phyloP scores from a whole-genome alignment of 1,140 invertebrate species.

The Zaprionus lachaisei region DNA sequence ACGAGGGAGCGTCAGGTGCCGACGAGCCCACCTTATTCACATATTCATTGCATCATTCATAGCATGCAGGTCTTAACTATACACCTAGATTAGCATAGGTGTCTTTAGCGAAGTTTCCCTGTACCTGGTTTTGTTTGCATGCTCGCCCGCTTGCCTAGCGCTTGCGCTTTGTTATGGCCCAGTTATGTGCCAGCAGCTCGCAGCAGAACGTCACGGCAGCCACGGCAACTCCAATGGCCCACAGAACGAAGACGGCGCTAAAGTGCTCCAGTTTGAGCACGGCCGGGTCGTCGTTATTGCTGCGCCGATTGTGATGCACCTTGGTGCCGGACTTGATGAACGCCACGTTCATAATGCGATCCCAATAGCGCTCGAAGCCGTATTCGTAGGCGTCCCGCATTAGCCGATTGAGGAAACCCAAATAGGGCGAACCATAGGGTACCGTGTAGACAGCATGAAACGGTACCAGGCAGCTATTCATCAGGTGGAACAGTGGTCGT shows the following conservation, averaged over 20 bases:
- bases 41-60: too few relatives aligned
- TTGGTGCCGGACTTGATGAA: constrained; percentile 68
- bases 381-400: constrained; percentile 69
- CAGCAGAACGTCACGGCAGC: constrained; percentile 52
- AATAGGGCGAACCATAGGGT: constrained; percentile 78
- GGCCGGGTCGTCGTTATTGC: constrained; percentile 59
- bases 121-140: constrained; percentile 39
- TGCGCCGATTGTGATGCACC: constrained; percentile 37
- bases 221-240: constrained; percentile 58
- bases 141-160: constrained; percentile 57
- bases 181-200: constrained; percentile 60
- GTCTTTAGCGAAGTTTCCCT: not conserved
- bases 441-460: constrained; percentile 80
- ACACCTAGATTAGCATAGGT: too few relatives aligned
- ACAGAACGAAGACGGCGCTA: constrained; percentile 71
- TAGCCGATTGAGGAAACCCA: constrained; percentile 69
- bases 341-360: constrained; percentile 70
- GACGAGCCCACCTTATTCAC: too few relatives aligned
- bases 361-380: constrained; percentile 72
- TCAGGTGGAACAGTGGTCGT: constrained; percentile 69
- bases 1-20: too few relatives aligned
- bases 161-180: constrained; percentile 47
- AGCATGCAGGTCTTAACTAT: too few relatives aligned
- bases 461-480: constrained; percentile 76
- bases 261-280: constrained; percentile 73